A percentile compares a stretch with the other conserved stretches of the same genome.
These are phyloP conservation scores for Aurelia coerulea DNA, from an alignment of 30 jellyfish, hydroid and myxozoan genomes.

Conservation along the genomic window DNA sequence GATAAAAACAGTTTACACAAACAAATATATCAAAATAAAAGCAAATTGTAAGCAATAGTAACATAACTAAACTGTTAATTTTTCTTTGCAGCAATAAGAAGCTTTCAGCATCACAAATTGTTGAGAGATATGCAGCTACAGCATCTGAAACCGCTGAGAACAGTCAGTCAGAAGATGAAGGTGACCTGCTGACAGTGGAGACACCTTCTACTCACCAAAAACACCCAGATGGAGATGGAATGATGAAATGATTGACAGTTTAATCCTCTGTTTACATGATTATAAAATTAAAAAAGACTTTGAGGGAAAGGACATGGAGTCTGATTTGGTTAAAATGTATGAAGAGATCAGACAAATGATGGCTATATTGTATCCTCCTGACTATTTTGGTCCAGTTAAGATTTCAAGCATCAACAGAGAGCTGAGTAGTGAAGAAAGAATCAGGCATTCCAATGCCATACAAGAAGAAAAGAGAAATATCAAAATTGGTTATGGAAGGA, in stretches of 20 bases:
- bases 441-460: not conserved
- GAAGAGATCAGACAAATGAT: slow-evolving; percentile 42
- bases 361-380: slow-evolving; percentile 66
- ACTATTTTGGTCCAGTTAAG: slow-evolving; percentile 48
- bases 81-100: slow-evolving; percentile 23
- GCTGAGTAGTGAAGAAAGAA: slow-evolving; percentile 5
- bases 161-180: not conserved
- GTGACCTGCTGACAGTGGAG: not conserved
- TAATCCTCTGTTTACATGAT: not conserved
- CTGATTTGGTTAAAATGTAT: slow-evolving; percentile 40
- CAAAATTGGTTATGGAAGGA: slow-evolving; percentile 49
- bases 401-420: not conserved
- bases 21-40: too few relatives aligned
- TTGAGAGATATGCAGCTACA: not conserved
- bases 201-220: slow-evolving; percentile 7
- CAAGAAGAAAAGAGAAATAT: slow-evolving; percentile 32
- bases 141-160: not conserved
- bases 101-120: slow-evolving; percentile 19
- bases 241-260: slow-evolving; percentile 41
- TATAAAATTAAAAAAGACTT: slow-evolving; percentile 41
- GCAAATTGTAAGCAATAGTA: slow-evolving; percentile 11
- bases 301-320: slow-evolving; percentile 50
- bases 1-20: too few relatives aligned
- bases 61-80: slow-evolving; percentile 25
- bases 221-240: slow-evolving; percentile 52